Conservation (phyloP, 2,797 vertebrate species). For the Dicrostonyx torquatus region DNA sequence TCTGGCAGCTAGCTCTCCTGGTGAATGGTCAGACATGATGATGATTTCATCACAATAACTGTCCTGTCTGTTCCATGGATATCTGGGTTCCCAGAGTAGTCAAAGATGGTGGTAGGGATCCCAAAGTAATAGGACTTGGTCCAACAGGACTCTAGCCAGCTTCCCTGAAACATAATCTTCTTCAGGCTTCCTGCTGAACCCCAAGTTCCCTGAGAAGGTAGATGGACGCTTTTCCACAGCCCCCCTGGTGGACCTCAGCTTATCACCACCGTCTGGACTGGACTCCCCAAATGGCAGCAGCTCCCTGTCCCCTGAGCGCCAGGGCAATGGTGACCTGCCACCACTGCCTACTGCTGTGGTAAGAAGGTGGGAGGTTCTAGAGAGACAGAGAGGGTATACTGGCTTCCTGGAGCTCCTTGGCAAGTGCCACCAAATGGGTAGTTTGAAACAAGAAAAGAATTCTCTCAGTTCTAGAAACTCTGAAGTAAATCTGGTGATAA, state of each 20-base stretch:
- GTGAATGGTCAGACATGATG: neutral
- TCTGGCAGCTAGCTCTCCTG: neutral
- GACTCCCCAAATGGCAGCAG: slow-evolving; percentile 89
- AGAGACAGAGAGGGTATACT: neutral
- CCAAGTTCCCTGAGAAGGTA: slow-evolving; percentile 87
- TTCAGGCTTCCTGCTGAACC: slow-evolving; percentile 87
- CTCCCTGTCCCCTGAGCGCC: slow-evolving; percentile 90
- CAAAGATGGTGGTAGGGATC: neutral
- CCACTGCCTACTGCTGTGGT: slow-evolving; percentile 89
- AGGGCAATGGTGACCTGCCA: slow-evolving; percentile 88
- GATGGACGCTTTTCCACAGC: slow-evolving; percentile 88
- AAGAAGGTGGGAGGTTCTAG: slow-evolving; percentile 79
- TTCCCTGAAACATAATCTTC: neutral
- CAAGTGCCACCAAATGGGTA: neutral
- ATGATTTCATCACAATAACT: neutral
- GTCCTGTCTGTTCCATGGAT: neutral
- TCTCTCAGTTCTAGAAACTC: neutral
- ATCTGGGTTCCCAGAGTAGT: neutral
- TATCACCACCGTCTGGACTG: slow-evolving; percentile 89
- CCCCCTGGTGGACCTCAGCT: slow-evolving; percentile 94
- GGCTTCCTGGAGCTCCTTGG: neutral
- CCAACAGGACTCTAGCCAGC: neutral
- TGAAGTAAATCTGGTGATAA: neutral
- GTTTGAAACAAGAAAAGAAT: neutral
- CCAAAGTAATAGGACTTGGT: neutral